These are phyloP conservation scores for Daubentonia madagascariensis DNA, from an alignment of 2,113 vertebrate species.

Conservation along the genomic window DNA sequence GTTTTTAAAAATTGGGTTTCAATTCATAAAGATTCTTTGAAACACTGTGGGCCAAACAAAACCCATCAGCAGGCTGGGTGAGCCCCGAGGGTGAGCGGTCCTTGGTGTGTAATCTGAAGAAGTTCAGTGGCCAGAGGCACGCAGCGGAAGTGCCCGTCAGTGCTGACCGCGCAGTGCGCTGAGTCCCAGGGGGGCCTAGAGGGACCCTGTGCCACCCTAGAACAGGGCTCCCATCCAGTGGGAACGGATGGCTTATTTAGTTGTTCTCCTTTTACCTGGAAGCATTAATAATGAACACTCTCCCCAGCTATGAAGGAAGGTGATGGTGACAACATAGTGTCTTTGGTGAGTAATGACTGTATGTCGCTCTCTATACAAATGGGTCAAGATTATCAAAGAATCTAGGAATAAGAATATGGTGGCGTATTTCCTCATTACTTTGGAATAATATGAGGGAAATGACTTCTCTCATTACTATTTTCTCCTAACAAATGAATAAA, in stretches of 20 bases:
- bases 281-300: neutral
- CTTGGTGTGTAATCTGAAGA: rapidly evolving
- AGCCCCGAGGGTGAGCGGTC: rapidly evolving
- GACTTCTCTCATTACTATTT: neutral
- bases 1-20: neutral
- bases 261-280: neutral
- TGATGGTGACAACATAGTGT: neutral
- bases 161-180: too few relatives aligned
- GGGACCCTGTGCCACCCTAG: neutral
- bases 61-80: neutral
- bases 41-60: neutral
- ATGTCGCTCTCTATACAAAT: neutral
- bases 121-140: neutral
- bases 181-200: neutral
- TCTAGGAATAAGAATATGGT: too few relatives aligned
- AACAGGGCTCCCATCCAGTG: too few relatives aligned
- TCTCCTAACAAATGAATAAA: neutral
- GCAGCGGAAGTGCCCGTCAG: neutral
- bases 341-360: neutral
- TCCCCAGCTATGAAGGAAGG: neutral
- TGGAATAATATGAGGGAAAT: neutral
- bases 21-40: neutral
- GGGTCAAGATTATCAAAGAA: neutral
- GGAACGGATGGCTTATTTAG: neutral
- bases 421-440: neutral